Percentiles rank a stretch among this genome's conserved stretches.
phyloP scores from a whole-genome alignment of 2,797 vertebrate genomes.

The Notolepis coatsorum region DNA sequence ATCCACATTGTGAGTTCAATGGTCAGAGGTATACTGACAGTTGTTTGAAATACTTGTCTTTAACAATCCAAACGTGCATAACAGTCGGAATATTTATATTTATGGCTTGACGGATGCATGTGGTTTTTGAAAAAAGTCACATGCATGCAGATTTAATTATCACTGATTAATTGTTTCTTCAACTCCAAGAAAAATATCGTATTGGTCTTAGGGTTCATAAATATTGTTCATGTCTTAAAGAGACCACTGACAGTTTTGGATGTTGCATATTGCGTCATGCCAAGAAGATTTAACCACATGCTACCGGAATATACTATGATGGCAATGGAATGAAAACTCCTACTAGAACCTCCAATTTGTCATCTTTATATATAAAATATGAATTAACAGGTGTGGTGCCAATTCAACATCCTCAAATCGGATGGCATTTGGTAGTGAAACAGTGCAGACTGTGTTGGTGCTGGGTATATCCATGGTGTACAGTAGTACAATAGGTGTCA shows the following conservation, averaged over 20 bases:
- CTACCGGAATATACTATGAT: no score
- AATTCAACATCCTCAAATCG: no score
- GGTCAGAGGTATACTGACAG: not conserved
- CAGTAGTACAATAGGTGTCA: no score
- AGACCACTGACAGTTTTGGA: not conserved
- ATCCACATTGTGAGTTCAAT: not conserved
- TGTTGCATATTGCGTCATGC: no score
- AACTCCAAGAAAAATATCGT: constrained; percentile 13
- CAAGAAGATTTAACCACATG: no score
- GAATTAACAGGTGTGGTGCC: no score
- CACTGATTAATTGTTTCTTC: constrained; percentile 4
- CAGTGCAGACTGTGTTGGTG: no score
- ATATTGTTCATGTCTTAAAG: not conserved
- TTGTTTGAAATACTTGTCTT: not conserved
- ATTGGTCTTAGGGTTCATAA: constrained; percentile 27
- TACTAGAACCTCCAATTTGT: no score
- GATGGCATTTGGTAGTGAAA: no score
- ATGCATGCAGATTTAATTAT: not conserved
- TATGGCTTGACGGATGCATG: not conserved
- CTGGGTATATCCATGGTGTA: no score
- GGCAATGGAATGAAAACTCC: no score
- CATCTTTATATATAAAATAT: no score
- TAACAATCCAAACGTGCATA: not conserved
- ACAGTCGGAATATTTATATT: constrained; percentile 6
- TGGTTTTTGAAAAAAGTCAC: not conserved